phyloP scores from a whole-genome alignment of 1,140 invertebrate species.

The Drosophila pseudoananassae region DNA sequence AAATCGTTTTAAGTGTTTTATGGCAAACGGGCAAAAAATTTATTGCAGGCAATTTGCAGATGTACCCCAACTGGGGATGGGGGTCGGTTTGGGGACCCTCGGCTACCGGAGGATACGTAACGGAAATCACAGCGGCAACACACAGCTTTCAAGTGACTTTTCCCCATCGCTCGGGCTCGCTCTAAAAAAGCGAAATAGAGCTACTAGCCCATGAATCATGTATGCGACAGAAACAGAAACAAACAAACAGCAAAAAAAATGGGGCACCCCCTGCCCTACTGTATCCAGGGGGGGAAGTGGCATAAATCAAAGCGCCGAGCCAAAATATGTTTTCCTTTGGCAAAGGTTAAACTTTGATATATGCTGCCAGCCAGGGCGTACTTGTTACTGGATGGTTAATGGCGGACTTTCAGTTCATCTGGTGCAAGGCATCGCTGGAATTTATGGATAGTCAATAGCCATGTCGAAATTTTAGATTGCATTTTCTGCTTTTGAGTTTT shows the following conservation, averaged over 20 bases:
- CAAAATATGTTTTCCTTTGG: constrained; percentile 75
- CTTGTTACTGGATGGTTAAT: constrained; percentile 43
- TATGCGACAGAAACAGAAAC: constrained; percentile 67
- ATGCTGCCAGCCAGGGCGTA: constrained; percentile 13
- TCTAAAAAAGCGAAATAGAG: constrained; percentile 32
- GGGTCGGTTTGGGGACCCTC: not conserved
- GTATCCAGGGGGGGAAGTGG: constrained; percentile 17
- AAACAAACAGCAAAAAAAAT: not conserved
- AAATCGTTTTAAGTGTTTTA: constrained; percentile 82
- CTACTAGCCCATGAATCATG: constrained; percentile 69
- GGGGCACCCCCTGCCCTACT: not conserved
- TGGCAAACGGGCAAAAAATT: constrained; percentile 72
- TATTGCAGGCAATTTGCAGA: constrained; percentile 80
- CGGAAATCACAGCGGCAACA: constrained; percentile 67
- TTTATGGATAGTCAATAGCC: not conserved
- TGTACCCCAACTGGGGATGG: constrained; percentile 37
- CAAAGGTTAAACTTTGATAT: constrained; percentile 48
- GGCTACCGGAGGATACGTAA: constrained; percentile 26
- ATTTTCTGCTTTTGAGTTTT: not conserved
- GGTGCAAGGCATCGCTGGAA: not conserved
- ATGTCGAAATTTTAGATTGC: not conserved
- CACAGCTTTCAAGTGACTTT: constrained; percentile 75
- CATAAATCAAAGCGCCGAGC: constrained; percentile 76
- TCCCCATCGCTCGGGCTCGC: constrained; percentile 5
- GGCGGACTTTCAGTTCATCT: constrained; percentile 20